Evolutionary conservation across 92 coral and sea anemone genomes (phyloP).

Genomic region (Actinostola sp.): DNA sequence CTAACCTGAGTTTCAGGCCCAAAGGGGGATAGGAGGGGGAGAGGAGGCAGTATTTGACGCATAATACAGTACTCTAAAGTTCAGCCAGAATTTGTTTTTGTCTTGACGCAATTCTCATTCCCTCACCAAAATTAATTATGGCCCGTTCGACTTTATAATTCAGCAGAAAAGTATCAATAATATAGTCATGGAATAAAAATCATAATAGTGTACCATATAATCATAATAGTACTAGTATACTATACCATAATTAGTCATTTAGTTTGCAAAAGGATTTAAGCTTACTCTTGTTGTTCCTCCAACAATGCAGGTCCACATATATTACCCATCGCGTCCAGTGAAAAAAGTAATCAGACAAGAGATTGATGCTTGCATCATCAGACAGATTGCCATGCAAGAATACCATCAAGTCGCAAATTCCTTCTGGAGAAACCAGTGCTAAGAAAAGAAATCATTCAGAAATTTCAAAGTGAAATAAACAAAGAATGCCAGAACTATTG

Average conservation of each 20-base stretch:
- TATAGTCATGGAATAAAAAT: too few species aligned
- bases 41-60: too few species aligned
- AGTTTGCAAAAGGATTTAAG: not conserved
- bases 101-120: too few species aligned
- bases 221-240: not conserved
- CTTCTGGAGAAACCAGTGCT: slow-evolving; percentile 40
- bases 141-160: too few species aligned
- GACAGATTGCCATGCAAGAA: slow-evolving; percentile 45
- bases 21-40: too few species aligned
- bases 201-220: too few species aligned
- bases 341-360: slow-evolving; percentile 28
- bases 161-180: too few species aligned
- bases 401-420: slow-evolving; percentile 39
- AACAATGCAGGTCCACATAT: slow-evolving; percentile 45
- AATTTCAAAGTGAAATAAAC: slow-evolving; percentile 33
- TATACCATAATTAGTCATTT: not conserved
- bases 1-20: too few species aligned
- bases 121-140: too few species aligned
- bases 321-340: slow-evolving; percentile 34
- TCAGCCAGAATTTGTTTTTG: too few species aligned
- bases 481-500: slow-evolving; percentile 38
- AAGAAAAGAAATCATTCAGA: slow-evolving; percentile 32
- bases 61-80: too few species aligned
- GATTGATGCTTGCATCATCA: slow-evolving; percentile 27
- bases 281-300: not conserved